phyloP scores from a whole-genome alignment of 2,797 vertebrate genomes.

The Malacoctenus gilli region DNA sequence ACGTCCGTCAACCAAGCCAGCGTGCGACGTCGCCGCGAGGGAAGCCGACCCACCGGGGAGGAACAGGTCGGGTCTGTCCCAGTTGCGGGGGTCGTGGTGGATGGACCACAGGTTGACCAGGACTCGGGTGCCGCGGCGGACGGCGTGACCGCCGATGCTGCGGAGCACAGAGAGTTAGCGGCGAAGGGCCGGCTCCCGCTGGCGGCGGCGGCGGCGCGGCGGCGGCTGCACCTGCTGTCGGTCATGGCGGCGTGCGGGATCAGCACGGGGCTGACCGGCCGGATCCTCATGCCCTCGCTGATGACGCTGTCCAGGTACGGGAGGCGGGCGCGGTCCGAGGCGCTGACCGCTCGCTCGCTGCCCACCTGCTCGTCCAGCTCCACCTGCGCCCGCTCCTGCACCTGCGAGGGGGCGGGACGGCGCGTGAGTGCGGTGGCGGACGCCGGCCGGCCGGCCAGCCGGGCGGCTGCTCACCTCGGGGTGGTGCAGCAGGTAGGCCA shows the following conservation, averaged over 20 bases:
- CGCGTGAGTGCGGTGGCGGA: neutral
- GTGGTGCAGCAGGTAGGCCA: conserved; percentile 83
- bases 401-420: conserved; percentile 53
- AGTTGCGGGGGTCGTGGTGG: conserved; percentile 79
- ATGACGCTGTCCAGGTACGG: conserved; percentile 80
- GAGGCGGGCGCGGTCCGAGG: conserved; percentile 72
- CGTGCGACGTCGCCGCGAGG: no score
- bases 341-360: conserved; percentile 50
- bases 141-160: conserved; percentile 76
- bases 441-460: neutral
- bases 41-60: conserved; percentile 71
- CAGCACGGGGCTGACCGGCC: conserved; percentile 82
- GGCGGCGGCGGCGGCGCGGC: neutral
- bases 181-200: no score
- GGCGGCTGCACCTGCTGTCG: conserved; percentile 79
- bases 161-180: neutral
- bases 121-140: conserved; percentile 76
- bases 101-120: conserved; percentile 86
- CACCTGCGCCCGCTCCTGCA: conserved; percentile 76
- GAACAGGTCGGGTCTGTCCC: conserved; percentile 79
- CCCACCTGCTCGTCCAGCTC: conserved; percentile 82
- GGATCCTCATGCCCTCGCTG: conserved; percentile 83
- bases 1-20: no score
- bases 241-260: conserved; percentile 82
- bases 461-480: conserved; percentile 55